A percentile compares a stretch with the other conserved stretches of the same genome.
Evolutionary conservation across 2,888 invertebrate genomes (phyloP).

Genomic region (Melanostoma scalare): DNA sequence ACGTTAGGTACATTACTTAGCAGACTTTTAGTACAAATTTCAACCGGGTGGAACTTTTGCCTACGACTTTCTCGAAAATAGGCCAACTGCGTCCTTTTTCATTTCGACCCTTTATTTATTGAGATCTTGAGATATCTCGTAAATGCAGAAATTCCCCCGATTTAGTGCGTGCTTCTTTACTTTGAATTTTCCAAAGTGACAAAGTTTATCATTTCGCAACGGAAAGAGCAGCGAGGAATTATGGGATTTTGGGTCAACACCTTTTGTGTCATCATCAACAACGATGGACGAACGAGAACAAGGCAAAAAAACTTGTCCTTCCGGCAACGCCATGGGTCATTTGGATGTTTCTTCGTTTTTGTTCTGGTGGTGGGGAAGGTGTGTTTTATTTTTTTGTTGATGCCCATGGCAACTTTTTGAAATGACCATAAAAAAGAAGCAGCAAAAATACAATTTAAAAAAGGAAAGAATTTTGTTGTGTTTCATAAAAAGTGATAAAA

Average conservation of each 20-base stretch:
- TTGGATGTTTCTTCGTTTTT: constrained; percentile 21
- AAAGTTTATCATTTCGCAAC: constrained; percentile 60
- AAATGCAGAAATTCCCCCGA: constrained; percentile 1
- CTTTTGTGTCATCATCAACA: constrained; percentile 72
- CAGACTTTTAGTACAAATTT: too few species aligned
- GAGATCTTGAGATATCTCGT: too few species aligned
- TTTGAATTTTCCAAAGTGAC: constrained; percentile 68
- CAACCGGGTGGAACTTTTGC: too few species aligned
- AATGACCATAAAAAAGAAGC: constrained; percentile 11
- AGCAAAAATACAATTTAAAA: constrained; percentile 29
- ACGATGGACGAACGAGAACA: constrained; percentile 51
- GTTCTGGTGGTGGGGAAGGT: constrained; percentile 5
- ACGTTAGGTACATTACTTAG: too few species aligned
- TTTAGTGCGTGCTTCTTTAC: constrained; percentile 27
- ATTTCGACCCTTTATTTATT: neutral
- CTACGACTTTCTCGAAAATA: too few species aligned
- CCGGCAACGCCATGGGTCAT: constrained; percentile 48
- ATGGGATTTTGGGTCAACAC: constrained; percentile 71
- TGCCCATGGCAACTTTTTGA: constrained; percentile 2
- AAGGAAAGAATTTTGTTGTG: constrained; percentile 13
- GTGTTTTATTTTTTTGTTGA: constrained; percentile 2
- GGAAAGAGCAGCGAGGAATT: constrained; percentile 52
- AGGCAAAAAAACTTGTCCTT: constrained; percentile 40
- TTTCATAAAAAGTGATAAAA: neutral
- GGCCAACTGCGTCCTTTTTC: too few species aligned